Evolutionary conservation across 37 sponge, comb jelly and placozoan species (phyloP).

Genomic region (Eunapius fragilis): DNA sequence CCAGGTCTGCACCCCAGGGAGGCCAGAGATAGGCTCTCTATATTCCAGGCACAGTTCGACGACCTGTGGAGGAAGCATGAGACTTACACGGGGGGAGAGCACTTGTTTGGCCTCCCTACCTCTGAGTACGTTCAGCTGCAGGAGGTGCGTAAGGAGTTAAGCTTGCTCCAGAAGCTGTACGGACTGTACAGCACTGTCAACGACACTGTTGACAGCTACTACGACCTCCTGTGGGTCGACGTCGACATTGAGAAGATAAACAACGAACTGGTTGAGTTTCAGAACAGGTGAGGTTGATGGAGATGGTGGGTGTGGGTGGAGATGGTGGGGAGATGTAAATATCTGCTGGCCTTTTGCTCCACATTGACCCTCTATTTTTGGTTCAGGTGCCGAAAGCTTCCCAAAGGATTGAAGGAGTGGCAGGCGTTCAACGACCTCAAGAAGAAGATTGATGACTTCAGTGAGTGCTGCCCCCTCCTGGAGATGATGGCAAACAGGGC

Average conservation of each 20-base stretch:
- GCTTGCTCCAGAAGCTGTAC: slow-evolving; percentile 95
- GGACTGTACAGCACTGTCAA: slow-evolving; percentile 90
- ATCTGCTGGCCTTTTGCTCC: too few species aligned
- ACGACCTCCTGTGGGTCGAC: slow-evolving; percentile 94
- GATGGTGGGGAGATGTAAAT: too few species aligned
- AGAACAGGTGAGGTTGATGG: slow-evolving; percentile 78
- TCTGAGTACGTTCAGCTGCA: slow-evolving; percentile 88
- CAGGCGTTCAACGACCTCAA: slow-evolving; percentile 94
- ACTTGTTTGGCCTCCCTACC: slow-evolving; percentile 89
- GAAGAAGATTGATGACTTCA: slow-evolving; percentile 95
- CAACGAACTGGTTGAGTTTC: slow-evolving; percentile 93
- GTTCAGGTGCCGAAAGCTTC: slow-evolving; percentile 94
- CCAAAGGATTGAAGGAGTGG: slow-evolving; percentile 98
- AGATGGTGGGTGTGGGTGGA: too few species aligned
- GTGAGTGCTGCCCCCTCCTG: slow-evolving; percentile 94
- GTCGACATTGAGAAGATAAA: slow-evolving; percentile 98
- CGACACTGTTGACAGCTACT: slow-evolving; percentile 90
- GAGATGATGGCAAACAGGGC: slow-evolving; percentile 95
- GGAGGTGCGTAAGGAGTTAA: slow-evolving; percentile 80
- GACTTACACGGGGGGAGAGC: slow-evolving; percentile 97
- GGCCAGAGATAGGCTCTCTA: slow-evolving; percentile 90
- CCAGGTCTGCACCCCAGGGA: slow-evolving; percentile 86
- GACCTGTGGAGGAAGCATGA: slow-evolving; percentile 90
- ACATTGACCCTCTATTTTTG: background rate
- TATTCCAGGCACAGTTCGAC: slow-evolving; percentile 90